Conservation (phyloP, 2,888 invertebrate genomes). For the Cecidostiba fungosa region DNA sequence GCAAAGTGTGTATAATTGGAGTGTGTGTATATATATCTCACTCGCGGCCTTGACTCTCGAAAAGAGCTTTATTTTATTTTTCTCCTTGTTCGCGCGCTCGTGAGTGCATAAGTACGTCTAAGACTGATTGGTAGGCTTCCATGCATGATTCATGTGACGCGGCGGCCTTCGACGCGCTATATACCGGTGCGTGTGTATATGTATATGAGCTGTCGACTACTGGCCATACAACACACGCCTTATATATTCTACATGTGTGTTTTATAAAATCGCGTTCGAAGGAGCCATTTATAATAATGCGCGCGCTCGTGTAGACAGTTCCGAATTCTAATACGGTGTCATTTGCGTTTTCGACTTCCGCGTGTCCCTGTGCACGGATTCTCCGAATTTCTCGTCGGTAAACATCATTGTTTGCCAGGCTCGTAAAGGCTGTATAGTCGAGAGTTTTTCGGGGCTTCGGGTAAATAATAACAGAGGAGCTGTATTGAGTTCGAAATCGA, state of each 20-base stretch:
- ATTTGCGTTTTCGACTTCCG: background rate
- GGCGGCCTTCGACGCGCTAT: constrained; percentile 39
- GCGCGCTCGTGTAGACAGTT: background rate
- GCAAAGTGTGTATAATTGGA: background rate
- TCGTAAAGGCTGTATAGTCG: background rate
- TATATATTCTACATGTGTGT: background rate
- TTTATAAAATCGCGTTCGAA: background rate
- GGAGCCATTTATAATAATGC: background rate
- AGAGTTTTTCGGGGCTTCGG: background rate
- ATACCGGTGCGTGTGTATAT: background rate
- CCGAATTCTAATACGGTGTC: background rate
- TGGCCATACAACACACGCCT: too few relatives aligned
- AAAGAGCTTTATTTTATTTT: constrained; percentile 4
- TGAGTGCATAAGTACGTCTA: constrained; percentile 12
- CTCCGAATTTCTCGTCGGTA: background rate
- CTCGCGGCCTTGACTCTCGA: background rate
- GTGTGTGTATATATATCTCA: background rate
- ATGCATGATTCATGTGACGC: constrained; percentile 15
- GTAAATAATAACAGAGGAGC: background rate
- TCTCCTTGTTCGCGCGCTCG: background rate
- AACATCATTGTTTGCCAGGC: constrained; percentile 10
- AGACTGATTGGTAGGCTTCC: constrained; percentile 12
- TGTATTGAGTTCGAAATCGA: background rate
- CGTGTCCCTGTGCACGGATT: background rate
- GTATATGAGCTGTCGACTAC: background rate